Conservation (phyloP, 2,797 vertebrate genomes). For the Cygnus olor region DNA sequence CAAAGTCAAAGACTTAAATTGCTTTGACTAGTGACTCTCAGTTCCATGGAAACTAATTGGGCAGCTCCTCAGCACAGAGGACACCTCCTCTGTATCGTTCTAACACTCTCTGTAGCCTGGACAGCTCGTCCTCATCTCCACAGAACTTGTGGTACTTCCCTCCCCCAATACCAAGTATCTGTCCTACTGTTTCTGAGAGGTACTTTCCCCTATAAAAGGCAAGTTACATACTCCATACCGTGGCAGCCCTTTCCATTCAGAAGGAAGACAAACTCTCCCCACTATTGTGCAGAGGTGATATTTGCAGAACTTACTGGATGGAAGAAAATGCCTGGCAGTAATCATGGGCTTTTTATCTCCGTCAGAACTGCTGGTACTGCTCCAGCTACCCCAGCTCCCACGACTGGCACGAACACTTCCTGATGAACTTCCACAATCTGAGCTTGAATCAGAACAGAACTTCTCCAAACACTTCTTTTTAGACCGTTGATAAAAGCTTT, state of each 20-base stretch:
- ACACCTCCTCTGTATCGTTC: background rate
- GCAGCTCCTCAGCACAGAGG: background rate
- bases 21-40: background rate
- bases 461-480: slow-evolving; percentile 86
- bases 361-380: slow-evolving; percentile 94
- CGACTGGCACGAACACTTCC: slow-evolving; percentile 94
- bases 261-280: background rate
- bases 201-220: background rate
- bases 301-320: slow-evolving; percentile 72
- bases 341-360: slow-evolving; percentile 87
- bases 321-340: slow-evolving; percentile 79
- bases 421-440: slow-evolving; percentile 92
- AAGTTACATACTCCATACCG: background rate
- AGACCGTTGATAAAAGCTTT: slow-evolving; percentile 70
- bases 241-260: background rate
- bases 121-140: background rate
- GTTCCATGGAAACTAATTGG: background rate
- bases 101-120: background rate
- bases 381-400: slow-evolving; percentile 98
- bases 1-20: background rate
- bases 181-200: background rate
- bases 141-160: background rate
- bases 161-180: background rate
- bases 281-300: background rate
- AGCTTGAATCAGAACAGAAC: slow-evolving; percentile 91